Evolutionary conservation across 2,113 vertebrate genomes (phyloP), one percentile per base, ranked within the genome.

Genomic region (Lophotis ruficrista): DNA sequence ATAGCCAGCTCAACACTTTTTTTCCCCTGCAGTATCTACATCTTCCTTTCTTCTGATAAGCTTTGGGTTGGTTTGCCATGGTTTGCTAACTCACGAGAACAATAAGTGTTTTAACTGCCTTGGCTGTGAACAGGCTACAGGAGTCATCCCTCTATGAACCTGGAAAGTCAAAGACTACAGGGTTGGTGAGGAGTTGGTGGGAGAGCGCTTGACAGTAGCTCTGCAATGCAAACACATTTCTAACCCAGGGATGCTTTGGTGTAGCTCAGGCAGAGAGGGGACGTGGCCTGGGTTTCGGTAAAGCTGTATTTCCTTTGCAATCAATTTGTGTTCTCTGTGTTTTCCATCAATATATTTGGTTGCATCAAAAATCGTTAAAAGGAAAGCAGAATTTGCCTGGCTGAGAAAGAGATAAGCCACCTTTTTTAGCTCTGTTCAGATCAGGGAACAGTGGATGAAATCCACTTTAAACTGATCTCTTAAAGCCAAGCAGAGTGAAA

Each of bases 401-500:
- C 3, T 7, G 31, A 45, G n/a, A 58, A 66, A 60, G 23, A 62
- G 31, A 68, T 18, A 80, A 76, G 13, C 14, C 14, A 41, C 53
- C 14, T 65, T 65, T 58, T 56, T 45, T 17, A 69, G 15, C 56
- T 30, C 17, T 57, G 6, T 35, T 87, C 61, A 66, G 61, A 38
- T 28, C 60, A 54, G 31, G 61, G 31, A 73, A 30, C 15, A 30
- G 31, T 31, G 21, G 41, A 45, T 70, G 24, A 57, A 41, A 79
- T 37, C n/a, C 23, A 21, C 86, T 87, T 84, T 76, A 79, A 77
- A 33, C 35, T 58, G n/a, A 56, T 91, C 38, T 82, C 64, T 65
- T 78, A 77, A 89, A 93, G 70, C 64, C 89, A 89, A 95, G 68
- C 61, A 90, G 58, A 78, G 83, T 18, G 14, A 89, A 87, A 96